Conservation (phyloP, 2,888 invertebrate genomes). For the Coremacera marginata region DNA sequence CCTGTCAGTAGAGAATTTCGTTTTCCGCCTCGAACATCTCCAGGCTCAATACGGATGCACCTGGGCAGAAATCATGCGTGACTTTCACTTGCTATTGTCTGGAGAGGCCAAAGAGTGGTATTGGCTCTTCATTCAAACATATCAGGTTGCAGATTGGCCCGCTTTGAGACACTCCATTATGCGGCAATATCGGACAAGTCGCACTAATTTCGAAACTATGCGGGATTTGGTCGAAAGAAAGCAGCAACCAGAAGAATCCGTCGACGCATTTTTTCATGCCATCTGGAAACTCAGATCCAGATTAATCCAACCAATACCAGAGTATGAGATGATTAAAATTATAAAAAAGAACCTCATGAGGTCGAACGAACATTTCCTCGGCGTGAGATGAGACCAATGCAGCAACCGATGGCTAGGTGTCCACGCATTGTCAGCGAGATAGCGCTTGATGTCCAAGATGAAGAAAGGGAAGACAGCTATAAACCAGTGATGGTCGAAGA, state of each 20-base stretch:
- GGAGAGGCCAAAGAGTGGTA: neutral
- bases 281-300: constrained; percentile 9
- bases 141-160: neutral
- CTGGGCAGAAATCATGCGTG: neutral
- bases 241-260: neutral
- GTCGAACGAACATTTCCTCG: too few species aligned
- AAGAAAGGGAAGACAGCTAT: too few species aligned
- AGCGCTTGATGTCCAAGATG: too few species aligned
- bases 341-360: constrained; percentile 19
- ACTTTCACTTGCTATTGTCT: neutral
- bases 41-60: too few species aligned
- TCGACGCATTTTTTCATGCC: neutral
- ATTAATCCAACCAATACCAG: neutral
- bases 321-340: constrained; percentile 24
- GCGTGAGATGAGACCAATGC: neutral
- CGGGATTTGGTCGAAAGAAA: neutral
- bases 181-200: neutral
- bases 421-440: neutral
- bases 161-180: too few species aligned
- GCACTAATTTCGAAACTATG: neutral
- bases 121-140: neutral
- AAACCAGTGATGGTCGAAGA: too few species aligned
- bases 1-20: neutral
- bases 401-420: neutral
- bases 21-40: too few species aligned